phyloP scores from a whole-genome alignment of 2,797 vertebrate genomes.

The Myotis pilosus region DNA sequence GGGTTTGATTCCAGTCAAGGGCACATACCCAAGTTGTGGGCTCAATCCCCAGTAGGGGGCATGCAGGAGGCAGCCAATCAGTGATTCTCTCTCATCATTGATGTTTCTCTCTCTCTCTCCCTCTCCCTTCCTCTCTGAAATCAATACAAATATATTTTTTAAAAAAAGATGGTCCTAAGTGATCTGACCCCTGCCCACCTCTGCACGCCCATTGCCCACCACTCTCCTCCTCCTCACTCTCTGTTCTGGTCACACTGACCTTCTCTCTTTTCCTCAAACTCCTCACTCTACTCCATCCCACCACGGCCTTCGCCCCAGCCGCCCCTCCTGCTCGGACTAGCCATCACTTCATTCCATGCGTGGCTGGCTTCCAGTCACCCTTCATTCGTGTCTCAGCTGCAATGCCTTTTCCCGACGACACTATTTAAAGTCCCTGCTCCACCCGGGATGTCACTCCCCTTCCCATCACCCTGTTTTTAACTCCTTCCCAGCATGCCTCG shows the following conservation, averaged over 20 bases:
- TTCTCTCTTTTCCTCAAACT: not conserved
- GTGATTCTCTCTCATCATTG: no score
- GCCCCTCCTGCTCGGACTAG: not conserved
- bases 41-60: no score
- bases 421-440: not conserved
- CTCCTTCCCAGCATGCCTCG: not conserved
- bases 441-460: not conserved
- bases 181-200: not conserved
- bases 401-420: not conserved
- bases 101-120: no score
- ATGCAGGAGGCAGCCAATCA: rapidly evolving
- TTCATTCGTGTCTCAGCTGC: not conserved
- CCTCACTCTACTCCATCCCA: not conserved
- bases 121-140: no score
- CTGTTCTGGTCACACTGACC: not conserved
- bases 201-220: not conserved
- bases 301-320: not conserved
- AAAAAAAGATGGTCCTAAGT: not conserved
- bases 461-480: not conserved
- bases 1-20: no score
- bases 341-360: rapidly evolving
- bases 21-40: no score
- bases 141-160: no score
- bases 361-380: not conserved
- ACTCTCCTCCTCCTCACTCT: no score